These are phyloP conservation scores for Eupithecia vulgata DNA, from an alignment of 2,888 invertebrate genomes.

Conservation along the genomic window DNA sequence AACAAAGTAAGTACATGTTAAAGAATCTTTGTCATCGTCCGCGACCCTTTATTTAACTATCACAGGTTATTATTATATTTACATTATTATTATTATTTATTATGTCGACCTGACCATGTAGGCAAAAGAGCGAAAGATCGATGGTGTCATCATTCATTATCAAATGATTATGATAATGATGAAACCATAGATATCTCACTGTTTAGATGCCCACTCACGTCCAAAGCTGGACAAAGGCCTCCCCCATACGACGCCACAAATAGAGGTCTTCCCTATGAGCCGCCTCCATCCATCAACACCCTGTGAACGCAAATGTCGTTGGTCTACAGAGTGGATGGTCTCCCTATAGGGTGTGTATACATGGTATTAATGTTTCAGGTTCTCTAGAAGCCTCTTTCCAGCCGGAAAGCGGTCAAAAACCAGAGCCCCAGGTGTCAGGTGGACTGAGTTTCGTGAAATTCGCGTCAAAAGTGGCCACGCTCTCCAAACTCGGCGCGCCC, in stretches of 20 bases:
- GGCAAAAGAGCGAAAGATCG: no score
- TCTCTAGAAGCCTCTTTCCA: slow-evolving; percentile 72
- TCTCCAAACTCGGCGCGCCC: slow-evolving; percentile 67
- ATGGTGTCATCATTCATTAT: no score
- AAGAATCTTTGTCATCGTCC: background rate
- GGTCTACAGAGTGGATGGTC: no score
- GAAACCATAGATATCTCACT: no score
- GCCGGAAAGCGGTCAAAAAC: slow-evolving; percentile 67
- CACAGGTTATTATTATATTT: no score
- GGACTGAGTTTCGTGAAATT: slow-evolving; percentile 71
- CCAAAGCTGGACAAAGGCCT: background rate
- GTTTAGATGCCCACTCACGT: background rate
- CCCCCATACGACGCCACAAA: background rate
- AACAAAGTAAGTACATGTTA: slow-evolving; percentile 67
- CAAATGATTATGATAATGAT: no score
- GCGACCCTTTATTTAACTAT: no score
- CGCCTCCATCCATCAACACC: background rate
- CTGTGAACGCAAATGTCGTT: no score
- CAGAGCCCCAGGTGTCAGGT: slow-evolving; percentile 71
- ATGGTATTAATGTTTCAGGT: slow-evolving; percentile 55
- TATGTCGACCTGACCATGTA: no score
- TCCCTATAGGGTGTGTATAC: no score
- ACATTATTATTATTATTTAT: no score
- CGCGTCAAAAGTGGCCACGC: slow-evolving; percentile 73
- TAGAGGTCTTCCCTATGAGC: no score